These are phyloP conservation scores for silkworm (Bombyx mori) DNA, from an alignment of 1,140 invertebrate species.

Conservation along the genomic window ASM3026992v2 NC_085109.1:2684501-2685000, in stretches of 20 bases:
- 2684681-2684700: conserved; percentile 40
- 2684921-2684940: too few species aligned
- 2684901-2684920: too few species aligned
- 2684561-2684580: background rate
- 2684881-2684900: too few species aligned
- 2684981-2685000: too few species aligned
- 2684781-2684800: too few species aligned
- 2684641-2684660: conserved; percentile 35
- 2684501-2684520: background rate
- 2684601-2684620: conserved; percentile 5
- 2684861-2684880: too few species aligned
- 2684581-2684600: background rate
- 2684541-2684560: background rate
- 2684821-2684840: too few species aligned
- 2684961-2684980: too few species aligned
- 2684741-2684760: background rate
- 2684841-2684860: too few species aligned
- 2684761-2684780: too few species aligned
- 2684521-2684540: background rate
- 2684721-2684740: conserved; percentile 38
- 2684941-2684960: too few species aligned
- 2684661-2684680: conserved; percentile 28
- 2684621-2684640: conserved; percentile 14
- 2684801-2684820: too few species aligned
- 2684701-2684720: conserved; percentile 50